Conservation (phyloP, 1,140 invertebrate species). For the Papilio dardanus region DNA sequence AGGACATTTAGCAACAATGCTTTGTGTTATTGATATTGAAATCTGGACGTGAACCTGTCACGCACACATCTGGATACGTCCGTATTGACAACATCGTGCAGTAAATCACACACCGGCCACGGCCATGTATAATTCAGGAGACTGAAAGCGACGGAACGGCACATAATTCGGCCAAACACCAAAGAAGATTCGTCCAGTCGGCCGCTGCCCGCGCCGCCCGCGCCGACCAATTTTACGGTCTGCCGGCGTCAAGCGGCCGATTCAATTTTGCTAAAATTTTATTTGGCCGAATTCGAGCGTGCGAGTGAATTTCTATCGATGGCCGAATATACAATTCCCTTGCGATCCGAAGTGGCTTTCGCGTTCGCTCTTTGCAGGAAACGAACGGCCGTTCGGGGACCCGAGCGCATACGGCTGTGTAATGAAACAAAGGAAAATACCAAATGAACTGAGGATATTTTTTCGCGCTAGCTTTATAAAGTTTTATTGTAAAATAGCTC, state of each 20-base stretch:
- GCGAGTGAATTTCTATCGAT: slow-evolving; percentile 70
- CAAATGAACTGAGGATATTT: slow-evolving; percentile 18
- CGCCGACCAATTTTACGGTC: slow-evolving; percentile 76
- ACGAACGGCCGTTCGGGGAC: slow-evolving; percentile 26
- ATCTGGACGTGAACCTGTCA: neutral
- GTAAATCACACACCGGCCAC: slow-evolving; percentile 72
- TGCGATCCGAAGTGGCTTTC: slow-evolving; percentile 48
- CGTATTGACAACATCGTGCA: neutral
- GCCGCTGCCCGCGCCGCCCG: slow-evolving; percentile 49
- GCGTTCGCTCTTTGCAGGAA: slow-evolving; percentile 20
- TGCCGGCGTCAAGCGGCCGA: slow-evolving; percentile 64
- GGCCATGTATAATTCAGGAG: slow-evolving; percentile 76
- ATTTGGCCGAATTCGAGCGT: slow-evolving; percentile 72
- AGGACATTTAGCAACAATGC: neutral
- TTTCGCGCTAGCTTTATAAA: slow-evolving; percentile 12
- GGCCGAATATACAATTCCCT: slow-evolving; percentile 63
- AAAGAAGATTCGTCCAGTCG: slow-evolving; percentile 56
- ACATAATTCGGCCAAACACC: slow-evolving; percentile 68
- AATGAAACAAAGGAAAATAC: slow-evolving; percentile 34
- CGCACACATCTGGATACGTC: neutral
- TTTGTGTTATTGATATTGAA: neutral
- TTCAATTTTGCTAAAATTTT: slow-evolving; percentile 80
- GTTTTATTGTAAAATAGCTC: neutral
- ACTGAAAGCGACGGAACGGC: slow-evolving; percentile 54
- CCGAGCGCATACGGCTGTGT: slow-evolving; percentile 3